Conservation (phyloP, 2,888 invertebrate genomes). For the Chironomus riparius region DNA sequence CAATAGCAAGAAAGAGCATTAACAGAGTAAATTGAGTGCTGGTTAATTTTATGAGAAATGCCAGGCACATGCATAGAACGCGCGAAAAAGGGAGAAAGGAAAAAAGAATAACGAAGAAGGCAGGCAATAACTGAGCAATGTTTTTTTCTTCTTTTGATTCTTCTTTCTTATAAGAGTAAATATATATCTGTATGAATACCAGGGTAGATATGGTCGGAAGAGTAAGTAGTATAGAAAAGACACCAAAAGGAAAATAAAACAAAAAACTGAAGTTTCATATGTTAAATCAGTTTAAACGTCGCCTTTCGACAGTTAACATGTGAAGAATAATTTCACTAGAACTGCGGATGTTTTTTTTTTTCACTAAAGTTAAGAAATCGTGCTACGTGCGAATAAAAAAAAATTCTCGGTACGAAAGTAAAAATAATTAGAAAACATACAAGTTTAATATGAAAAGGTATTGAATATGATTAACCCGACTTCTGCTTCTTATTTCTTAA, state of each 20-base stretch:
- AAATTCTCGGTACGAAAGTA: no score
- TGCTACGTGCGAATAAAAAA: no score
- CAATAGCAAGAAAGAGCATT: background rate
- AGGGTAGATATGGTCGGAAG: background rate
- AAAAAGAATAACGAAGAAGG: background rate
- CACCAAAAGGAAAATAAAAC: conserved; percentile 3
- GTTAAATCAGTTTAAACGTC: conserved; percentile 21
- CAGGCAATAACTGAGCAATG: background rate
- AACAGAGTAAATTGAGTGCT: background rate
- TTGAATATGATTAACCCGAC: no score
- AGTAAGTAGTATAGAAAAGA: conserved; percentile 3
- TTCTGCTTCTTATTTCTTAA: no score
- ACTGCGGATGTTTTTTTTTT: no score
- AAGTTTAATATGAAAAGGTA: no score
- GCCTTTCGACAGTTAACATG: conserved; percentile 12
- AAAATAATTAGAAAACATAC: no score
- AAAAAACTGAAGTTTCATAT: conserved; percentile 4
- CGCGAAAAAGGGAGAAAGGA: background rate
- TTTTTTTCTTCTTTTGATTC: background rate
- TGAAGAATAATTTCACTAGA: background rate
- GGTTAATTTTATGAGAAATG: background rate
- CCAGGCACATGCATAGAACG: background rate
- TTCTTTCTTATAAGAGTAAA: background rate
- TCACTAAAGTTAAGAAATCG: no score
- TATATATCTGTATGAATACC: background rate